Percentiles rank a stretch among this genome's conserved stretches.
Conservation (phyloP, 2,797 vertebrate species). For the Chiroxiphia lanceolata region DNA sequence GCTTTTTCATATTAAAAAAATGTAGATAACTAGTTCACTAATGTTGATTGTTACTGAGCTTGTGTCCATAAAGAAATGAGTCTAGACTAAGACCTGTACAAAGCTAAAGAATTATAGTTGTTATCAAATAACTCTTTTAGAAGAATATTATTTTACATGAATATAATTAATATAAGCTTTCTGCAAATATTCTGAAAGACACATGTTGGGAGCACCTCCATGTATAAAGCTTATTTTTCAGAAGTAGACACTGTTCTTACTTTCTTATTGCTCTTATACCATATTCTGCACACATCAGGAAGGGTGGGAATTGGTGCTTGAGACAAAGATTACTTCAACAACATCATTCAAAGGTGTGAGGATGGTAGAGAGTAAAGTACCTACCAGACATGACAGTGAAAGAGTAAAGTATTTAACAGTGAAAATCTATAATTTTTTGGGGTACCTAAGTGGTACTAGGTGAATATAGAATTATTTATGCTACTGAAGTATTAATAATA, state of each 20-base stretch:
- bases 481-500: not conserved
- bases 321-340: not conserved
- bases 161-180: not conserved
- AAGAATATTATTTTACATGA: not conserved
- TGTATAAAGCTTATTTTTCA: not conserved
- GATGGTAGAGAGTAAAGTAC: not conserved
- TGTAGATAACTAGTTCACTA: not conserved
- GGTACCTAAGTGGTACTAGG: not conserved
- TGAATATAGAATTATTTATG: not conserved
- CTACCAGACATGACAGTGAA: not conserved
- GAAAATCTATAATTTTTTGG: not conserved
- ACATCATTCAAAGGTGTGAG: not conserved
- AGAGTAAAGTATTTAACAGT: not conserved
- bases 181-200: not conserved
- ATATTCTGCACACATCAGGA: not conserved
- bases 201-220: not conserved
- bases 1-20: not conserved
- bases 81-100: not conserved
- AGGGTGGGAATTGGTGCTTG: not conserved
- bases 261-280: not conserved
- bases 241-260: not conserved
- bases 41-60: not conserved
- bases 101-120: not conserved
- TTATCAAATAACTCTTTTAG: not conserved
- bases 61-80: not conserved